Evolutionary conservation across 2,113 vertebrate species (phyloP).

Genomic region (Pampusana beccarii): DNA sequence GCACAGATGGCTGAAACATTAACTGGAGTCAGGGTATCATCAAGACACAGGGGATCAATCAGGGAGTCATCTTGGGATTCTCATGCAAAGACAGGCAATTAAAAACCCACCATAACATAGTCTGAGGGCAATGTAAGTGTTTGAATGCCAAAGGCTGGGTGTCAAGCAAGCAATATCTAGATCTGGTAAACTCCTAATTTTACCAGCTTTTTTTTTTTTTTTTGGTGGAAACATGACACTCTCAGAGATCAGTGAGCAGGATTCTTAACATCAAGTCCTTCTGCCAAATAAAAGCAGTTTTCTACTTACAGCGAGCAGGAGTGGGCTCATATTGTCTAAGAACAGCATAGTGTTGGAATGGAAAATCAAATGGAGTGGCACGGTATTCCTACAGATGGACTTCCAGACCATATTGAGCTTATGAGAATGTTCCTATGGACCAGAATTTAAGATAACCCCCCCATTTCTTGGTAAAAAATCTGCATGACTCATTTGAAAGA

Average conservation of each 20-base stretch:
- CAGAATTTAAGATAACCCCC: neutral
- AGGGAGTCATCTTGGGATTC: neutral
- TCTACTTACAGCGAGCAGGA: neutral
- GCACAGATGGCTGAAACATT: conserved; percentile 33
- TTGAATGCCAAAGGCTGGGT: neutral
- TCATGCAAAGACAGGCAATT: conserved; percentile 27
- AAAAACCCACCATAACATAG: neutral
- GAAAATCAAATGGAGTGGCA: neutral
- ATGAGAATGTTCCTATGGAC: neutral
- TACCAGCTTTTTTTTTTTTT: neutral
- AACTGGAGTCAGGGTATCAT: conserved; percentile 6
- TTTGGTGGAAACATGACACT: neutral
- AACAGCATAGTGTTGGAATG: neutral
- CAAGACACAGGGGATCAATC: conserved; percentile 36
- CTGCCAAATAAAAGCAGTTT: neutral
- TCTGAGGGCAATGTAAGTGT: neutral
- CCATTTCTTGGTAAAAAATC: neutral
- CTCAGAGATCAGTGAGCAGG: accelerated
- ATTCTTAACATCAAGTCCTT: neutral
- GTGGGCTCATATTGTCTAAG: neutral
- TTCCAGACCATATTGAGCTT: neutral
- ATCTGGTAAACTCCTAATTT: neutral
- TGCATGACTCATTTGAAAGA: neutral
- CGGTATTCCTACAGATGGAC: neutral
- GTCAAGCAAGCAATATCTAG: neutral